Conservation (phyloP, 37 sponge, comb jelly and placozoan genomes). For the Geodia barretti region DNA sequence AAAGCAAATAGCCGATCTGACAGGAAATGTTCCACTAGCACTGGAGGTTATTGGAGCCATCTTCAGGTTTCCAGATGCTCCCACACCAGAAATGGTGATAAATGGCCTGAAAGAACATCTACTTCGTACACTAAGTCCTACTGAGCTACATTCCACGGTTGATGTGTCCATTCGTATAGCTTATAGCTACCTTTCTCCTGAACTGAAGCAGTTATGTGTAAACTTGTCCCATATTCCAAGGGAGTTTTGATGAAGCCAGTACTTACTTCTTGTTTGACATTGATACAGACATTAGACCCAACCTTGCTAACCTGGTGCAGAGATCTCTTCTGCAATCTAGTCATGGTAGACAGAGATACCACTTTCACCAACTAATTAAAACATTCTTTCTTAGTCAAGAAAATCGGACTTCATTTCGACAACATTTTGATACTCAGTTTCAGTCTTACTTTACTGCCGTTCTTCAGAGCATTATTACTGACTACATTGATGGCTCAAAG, state of each 20-base stretch:
- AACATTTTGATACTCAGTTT: too few species aligned
- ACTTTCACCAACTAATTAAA: slow-evolving; percentile 21
- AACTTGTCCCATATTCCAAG: slow-evolving; percentile 33
- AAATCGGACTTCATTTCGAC: too few species aligned
- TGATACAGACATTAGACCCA: too few species aligned
- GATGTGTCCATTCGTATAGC: slow-evolving; percentile 17
- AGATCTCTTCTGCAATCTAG: slow-evolving; percentile 22
- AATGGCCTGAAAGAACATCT: slow-evolving; percentile 1
- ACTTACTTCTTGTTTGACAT: background rate
- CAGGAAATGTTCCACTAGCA: slow-evolving; percentile 47
- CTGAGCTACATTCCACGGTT: slow-evolving; percentile 1
- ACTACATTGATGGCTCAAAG: too few species aligned
- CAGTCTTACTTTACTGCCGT: background rate
- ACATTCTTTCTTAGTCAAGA: too few species aligned
- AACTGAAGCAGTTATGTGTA: background rate
- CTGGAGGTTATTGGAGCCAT: slow-evolving; percentile 36
- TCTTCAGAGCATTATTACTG: background rate
- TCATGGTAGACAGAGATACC: slow-evolving; percentile 13
- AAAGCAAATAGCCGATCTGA: slow-evolving; percentile 17
- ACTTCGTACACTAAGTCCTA: slow-evolving; percentile 18
- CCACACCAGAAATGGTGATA: slow-evolving; percentile 3
- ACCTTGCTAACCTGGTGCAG: slow-evolving; percentile 16
- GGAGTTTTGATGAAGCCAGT: slow-evolving; percentile 6
- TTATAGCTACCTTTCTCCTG: slow-evolving; percentile 5
- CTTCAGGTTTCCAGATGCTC: background rate